Conservation (phyloP, 23 tunicate species). For the Halocynthia roretzi region DNA sequence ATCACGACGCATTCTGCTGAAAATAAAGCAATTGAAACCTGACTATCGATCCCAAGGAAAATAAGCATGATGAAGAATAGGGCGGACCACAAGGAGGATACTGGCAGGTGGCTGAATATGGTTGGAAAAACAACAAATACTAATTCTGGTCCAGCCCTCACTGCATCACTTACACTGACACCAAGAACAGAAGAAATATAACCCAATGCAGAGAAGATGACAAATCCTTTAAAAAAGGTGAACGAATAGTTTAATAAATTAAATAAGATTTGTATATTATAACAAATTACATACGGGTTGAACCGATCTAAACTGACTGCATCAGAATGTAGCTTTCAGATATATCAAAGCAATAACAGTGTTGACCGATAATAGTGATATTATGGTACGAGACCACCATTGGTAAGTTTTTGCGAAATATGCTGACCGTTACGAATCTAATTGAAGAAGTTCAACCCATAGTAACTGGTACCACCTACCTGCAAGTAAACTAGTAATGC, state of each 20-base stretch:
- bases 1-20: not conserved
- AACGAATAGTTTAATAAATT: no score
- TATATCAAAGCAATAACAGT: no score
- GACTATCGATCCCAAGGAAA: conserved; percentile 81
- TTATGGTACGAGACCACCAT: no score
- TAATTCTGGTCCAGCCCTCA: conserved; percentile 76
- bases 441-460: no score
- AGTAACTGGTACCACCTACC: conserved; percentile 19
- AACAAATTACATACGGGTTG: no score
- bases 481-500: conserved; percentile 66
- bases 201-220: conserved; percentile 92
- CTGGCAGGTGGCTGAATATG: conserved; percentile 63
- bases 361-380: no score
- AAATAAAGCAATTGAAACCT: conserved; percentile 20
- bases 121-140: conserved; percentile 85
- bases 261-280: no score
- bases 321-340: no score
- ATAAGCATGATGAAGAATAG: conserved; percentile 82
- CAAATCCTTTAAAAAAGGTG: conserved; percentile 43
- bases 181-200: conserved; percentile 46
- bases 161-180: conserved; percentile 29
- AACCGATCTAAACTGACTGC: no score
- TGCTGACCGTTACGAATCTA: no score
- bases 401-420: no score
- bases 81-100: conserved; percentile 68